phyloP scores from a whole-genome alignment of 2,113 vertebrate species.

The Raja brachyura region DNA sequence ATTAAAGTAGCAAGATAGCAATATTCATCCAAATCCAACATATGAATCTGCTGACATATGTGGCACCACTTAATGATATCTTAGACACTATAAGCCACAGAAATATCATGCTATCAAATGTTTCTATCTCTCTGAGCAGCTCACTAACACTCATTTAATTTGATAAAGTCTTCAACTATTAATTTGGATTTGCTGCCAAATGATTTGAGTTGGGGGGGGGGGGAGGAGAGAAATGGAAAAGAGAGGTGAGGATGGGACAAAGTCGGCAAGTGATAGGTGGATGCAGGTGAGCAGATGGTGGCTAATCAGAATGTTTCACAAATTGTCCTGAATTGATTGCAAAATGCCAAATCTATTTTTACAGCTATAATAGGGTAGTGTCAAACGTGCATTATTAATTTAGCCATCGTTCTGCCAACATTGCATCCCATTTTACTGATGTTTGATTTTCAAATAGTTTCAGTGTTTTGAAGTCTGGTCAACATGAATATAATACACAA shows the following conservation, averaged over 20 bases:
- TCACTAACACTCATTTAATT: background rate
- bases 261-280: no score
- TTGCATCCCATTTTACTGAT: background rate
- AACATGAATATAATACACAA: background rate
- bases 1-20: background rate
- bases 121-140: background rate
- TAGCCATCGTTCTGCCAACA: background rate
- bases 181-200: background rate
- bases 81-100: background rate
- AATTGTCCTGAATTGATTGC: no score
- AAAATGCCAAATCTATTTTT: background rate
- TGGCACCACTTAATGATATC: background rate
- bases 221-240: no score
- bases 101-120: background rate
- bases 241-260: no score
- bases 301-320: background rate
- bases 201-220: no score
- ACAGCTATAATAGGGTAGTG: background rate
- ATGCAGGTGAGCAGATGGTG: no score
- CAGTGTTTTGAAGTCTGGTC: background rate
- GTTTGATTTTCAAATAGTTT: background rate
- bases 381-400: background rate
- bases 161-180: background rate
- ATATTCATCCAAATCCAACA: background rate
- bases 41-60: no score